A percentile compares a stretch with the other conserved stretches of the same genome.
phyloP scores from a whole-genome alignment of 2,888 invertebrate species.

The Drosophila borborema region DNA sequence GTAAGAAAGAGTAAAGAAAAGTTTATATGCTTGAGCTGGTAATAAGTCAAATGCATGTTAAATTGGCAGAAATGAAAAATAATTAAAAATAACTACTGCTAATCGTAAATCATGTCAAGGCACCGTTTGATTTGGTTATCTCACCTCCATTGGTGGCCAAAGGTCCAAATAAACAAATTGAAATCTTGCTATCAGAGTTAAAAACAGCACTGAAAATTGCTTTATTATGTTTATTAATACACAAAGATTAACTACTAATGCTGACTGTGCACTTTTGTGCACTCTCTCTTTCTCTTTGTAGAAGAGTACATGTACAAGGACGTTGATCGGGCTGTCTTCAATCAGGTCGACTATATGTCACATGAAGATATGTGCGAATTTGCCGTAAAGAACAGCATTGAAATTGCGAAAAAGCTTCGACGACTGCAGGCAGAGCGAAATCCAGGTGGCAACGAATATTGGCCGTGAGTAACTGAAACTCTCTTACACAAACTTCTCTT shows the following conservation, averaged over 20 bases:
- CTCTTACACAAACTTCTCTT: background rate
- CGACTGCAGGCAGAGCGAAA: constrained; percentile 89
- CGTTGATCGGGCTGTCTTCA: constrained; percentile 34
- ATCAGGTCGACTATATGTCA: constrained; percentile 59
- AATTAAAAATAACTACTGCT: background rate
- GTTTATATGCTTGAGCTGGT: background rate
- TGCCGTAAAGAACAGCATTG: constrained; percentile 51
- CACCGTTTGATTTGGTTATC: background rate
- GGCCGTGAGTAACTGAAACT: constrained; percentile 71
- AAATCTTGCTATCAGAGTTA: background rate
- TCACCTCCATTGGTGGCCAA: constrained; percentile 6
- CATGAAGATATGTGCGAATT: constrained; percentile 76
- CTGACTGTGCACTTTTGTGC: constrained; percentile 50
- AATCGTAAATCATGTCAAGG: background rate
- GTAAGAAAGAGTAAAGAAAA: constrained; percentile 44
- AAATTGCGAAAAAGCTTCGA: constrained; percentile 89
- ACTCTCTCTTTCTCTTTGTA: constrained; percentile 1
- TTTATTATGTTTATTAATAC: constrained; percentile 1
- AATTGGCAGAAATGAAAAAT: background rate
- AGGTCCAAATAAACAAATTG: constrained; percentile 15
- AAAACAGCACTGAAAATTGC: background rate
- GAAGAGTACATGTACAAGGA: constrained; percentile 60
- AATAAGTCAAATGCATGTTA: background rate
- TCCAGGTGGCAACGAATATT: constrained; percentile 80
- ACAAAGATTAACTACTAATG: constrained; percentile 31